These are phyloP conservation scores for Plagiodera versicolora DNA, from an alignment of 2,888 invertebrate species.

Conservation along the genomic window DNA sequence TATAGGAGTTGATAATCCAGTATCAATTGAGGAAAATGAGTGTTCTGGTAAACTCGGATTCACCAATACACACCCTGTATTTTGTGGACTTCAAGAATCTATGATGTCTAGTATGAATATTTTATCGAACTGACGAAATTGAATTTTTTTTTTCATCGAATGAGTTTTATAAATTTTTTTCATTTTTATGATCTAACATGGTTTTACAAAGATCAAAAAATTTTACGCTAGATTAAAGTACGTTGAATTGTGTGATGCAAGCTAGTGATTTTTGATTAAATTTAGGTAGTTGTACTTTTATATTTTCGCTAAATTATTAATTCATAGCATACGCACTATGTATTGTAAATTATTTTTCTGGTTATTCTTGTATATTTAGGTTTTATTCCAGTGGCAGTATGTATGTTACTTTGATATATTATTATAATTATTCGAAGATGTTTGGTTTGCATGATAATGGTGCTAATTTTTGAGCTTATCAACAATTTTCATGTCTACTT, in stretches of 20 bases:
- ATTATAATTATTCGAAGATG: constrained; percentile 16
- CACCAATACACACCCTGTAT: too few species aligned
- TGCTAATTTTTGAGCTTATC: constrained; percentile 33
- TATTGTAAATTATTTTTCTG: constrained; percentile 21
- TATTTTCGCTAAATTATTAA: constrained; percentile 40
- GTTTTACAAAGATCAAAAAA: constrained; percentile 34
- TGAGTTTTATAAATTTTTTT: too few species aligned
- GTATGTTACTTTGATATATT: constrained; percentile 16
- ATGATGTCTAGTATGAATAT: neutral
- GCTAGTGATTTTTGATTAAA: constrained; percentile 37
- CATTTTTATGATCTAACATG: constrained; percentile 17
- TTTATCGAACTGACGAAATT: too few species aligned
- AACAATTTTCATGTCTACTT: constrained; percentile 25
- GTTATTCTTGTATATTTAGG: constrained; percentile 23
- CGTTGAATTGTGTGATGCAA: constrained; percentile 31
- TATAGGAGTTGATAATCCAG: too few species aligned
- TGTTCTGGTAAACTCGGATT: too few species aligned
- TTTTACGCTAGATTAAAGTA: constrained; percentile 22
- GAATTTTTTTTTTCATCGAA: too few species aligned
- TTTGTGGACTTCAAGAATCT: neutral
- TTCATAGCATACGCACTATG: constrained; percentile 21
- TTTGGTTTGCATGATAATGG: constrained; percentile 22
- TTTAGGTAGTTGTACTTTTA: constrained; percentile 38
- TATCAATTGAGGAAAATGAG: too few species aligned
- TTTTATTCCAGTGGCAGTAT: constrained; percentile 17